A percentile compares a stretch with the other conserved stretches of the same genome.
Conservation (phyloP, 2,888 invertebrate species). For the Ophion ellenae region DNA sequence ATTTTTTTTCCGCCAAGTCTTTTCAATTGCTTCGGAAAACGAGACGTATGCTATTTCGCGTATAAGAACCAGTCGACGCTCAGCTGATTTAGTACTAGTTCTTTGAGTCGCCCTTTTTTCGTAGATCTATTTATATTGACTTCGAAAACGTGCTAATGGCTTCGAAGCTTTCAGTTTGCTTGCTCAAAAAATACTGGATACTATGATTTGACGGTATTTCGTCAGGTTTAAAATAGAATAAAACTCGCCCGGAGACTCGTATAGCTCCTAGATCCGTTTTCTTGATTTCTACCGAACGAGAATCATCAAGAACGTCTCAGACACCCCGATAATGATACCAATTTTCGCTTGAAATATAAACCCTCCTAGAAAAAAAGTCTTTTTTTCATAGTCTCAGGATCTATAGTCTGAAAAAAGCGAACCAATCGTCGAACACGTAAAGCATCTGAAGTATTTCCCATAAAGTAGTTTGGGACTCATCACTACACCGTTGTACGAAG, state of each 20-base stretch:
- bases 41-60: background rate
- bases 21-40: background rate
- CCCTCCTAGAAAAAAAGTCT: background rate
- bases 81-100: no score
- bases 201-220: background rate
- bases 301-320: background rate
- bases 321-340: background rate
- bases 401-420: background rate
- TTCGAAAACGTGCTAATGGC: background rate
- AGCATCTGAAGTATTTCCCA: background rate
- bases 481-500: background rate
- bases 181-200: background rate
- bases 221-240: background rate
- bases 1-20: background rate
- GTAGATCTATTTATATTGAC: no score
- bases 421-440: background rate
- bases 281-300: background rate
- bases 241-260: no score
- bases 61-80: no score
- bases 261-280: background rate
- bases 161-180: background rate
- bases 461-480: background rate
- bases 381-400: background rate
- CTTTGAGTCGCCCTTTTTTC: no score
- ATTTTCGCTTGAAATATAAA: background rate